Base-by-base conservation (phyloP, 2,888 invertebrate genomes). In the Orthonychiurus folsomi region DNA sequence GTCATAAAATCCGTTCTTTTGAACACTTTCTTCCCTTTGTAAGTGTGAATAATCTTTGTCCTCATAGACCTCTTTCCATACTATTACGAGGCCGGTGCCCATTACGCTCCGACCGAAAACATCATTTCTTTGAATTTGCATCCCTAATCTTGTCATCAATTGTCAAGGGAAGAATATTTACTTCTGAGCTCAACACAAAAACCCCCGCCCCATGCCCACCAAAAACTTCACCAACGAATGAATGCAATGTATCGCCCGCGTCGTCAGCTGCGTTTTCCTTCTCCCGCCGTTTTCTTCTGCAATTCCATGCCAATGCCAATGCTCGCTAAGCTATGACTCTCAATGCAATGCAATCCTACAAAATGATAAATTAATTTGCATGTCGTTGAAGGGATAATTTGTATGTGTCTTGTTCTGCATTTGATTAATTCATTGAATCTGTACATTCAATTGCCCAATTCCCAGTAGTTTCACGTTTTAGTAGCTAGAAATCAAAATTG, bases 21-120 rank as follows among this genome's bases (percentile, higher is more conserved):
- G 37, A 37, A 37, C 37, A 37, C 37, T 37, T 37, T 37, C 37
- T 37, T 60, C 57, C 62, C 63, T 56, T 54, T 50, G 62, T 64
- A 69, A 66, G 67, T 69, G 69, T 69, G 66, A 69, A 69, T 69
- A 67, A 69, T 69, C 67, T 68, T 62, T 63, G 61, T 59, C 60
- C 58, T 60, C 28, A 20, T 52, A 21, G 54, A 59, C 52, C 59
- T 50, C 59, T 48, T 37, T 61, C 58, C 48, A 47, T 2, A 55
- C 56, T 56, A 61, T 61, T 48, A 56, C 37, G 15, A 37, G 37
- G 37, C 15, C 5, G 37, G 37, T 15, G 37, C 37, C 37, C 37
- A 37, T 37, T 25, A 18, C n/a, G 26, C 9, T 5, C 3, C 52
- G 52, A 52, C 20, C 20, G n/a, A 21, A 52, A 52, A 52, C 20